Conservation (phyloP, 1,140 invertebrate genomes). For the Xylocopa sonorina region DNA sequence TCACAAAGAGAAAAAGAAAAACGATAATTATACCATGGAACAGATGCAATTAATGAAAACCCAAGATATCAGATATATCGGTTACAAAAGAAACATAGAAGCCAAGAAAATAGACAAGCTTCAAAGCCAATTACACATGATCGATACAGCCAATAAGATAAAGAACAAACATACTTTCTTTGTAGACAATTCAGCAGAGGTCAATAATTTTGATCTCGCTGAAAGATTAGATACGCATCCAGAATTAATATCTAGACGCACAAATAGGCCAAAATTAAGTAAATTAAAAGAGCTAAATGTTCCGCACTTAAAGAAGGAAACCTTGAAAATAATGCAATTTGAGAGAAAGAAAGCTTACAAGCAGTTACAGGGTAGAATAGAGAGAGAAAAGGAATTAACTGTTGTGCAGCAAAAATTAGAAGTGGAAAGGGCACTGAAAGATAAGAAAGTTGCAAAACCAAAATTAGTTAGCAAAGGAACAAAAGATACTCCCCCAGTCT, state of each 20-base stretch:
- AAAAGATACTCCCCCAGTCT: conserved; percentile 89
- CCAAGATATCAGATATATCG: conserved; percentile 95
- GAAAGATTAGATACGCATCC: conserved; percentile 90
- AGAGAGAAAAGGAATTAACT: conserved; percentile 90
- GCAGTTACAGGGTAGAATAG: conserved; percentile 90
- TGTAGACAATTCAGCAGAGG: conserved; percentile 86
- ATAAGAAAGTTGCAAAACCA: conserved; percentile 85
- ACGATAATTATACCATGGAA: conserved; percentile 89
- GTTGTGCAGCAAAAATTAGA: conserved; percentile 93
- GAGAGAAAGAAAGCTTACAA: conserved; percentile 87
- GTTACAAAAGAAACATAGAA: conserved; percentile 92
- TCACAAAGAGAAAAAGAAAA: conserved; percentile 87
- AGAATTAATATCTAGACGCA: conserved; percentile 85
- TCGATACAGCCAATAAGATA: conserved; percentile 86
- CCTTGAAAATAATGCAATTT: conserved; percentile 83
- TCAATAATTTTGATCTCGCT: conserved; percentile 87
- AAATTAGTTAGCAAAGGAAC: conserved; percentile 87
- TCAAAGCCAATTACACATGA: conserved; percentile 91
- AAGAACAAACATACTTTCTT: conserved; percentile 93
- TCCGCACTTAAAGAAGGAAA: conserved; percentile 82
- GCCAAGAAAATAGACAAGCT: conserved; percentile 93
- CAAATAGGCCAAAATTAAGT: conserved; percentile 86
- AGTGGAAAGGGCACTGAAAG: conserved; percentile 88
- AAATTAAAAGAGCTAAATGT: conserved; percentile 85
- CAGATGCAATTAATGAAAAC: conserved; percentile 95